These are phyloP conservation scores for Drosophila yakuba DNA, from an alignment of 1,140 invertebrate species.

Conservation along the genomic window DNA sequence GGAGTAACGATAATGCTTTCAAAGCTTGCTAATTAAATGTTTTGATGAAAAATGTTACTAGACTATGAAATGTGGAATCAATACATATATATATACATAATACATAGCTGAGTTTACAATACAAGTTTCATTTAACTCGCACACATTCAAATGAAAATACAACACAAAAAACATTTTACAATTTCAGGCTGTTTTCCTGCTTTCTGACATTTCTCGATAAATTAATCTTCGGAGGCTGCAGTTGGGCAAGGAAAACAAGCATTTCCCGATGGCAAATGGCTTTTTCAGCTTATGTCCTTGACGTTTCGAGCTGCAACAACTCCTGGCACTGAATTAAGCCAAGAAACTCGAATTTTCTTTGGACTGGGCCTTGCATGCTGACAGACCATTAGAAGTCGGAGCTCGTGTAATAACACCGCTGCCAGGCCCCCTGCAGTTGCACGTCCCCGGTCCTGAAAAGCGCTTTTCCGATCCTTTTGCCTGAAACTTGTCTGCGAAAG, in stretches of 20 bases:
- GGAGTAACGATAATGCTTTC: not conserved
- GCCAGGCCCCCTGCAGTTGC: slow-evolving; percentile 21
- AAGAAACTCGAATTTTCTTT: slow-evolving; percentile 11
- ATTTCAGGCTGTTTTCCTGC: not conserved
- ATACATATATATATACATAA: too few relatives aligned
- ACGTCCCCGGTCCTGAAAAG: slow-evolving; percentile 1
- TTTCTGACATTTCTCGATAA: not conserved
- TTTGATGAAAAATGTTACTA: not conserved
- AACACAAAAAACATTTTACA: not conserved
- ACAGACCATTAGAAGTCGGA: slow-evolving; percentile 59
- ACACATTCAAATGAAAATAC: too few relatives aligned
- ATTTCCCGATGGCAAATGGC: slow-evolving; percentile 14
- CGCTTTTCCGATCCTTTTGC: slow-evolving; percentile 26
- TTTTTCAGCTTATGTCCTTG: slow-evolving; percentile 42
- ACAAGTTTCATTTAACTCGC: too few relatives aligned
- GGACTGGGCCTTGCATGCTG: slow-evolving; percentile 62
- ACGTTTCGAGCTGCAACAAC: slow-evolving; percentile 36
- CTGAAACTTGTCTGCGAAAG: slow-evolving; percentile 25
- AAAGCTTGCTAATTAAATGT: not conserved
- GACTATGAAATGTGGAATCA: too few relatives aligned
- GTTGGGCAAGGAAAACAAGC: slow-evolving; percentile 3
- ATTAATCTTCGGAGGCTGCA: slow-evolving; percentile 25
- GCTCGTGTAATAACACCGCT: slow-evolving; percentile 44
- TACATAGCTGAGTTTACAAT: too few relatives aligned
- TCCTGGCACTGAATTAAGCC: slow-evolving; percentile 34